Evolutionary conservation across 2,888 invertebrate species (phyloP).

Genomic region (Drosophila aldrichi): DNA sequence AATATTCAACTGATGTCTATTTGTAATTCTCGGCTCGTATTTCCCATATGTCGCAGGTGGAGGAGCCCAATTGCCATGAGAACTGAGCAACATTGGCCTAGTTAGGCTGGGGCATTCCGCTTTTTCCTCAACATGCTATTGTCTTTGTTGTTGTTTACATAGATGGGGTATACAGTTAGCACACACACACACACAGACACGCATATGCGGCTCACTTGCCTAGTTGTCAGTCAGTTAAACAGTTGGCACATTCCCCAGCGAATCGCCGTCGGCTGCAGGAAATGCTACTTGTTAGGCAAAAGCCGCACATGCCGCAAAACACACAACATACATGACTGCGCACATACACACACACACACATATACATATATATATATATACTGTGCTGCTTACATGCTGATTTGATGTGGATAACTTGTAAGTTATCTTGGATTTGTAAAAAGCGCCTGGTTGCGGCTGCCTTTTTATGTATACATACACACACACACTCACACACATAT

Average conservation of each 20-base stretch:
- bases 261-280: conserved; percentile 66
- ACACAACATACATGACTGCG: conserved; percentile 36
- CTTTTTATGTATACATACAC: conserved; percentile 8
- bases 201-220: conserved; percentile 21
- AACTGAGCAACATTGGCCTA: conserved; percentile 18
- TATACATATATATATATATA: conserved; percentile 3
- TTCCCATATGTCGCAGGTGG: conserved; percentile 17
- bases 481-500: not conserved
- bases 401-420: conserved; percentile 65
- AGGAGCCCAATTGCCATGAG: conserved; percentile 15
- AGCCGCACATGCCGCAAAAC: conserved; percentile 61
- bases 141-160: conserved; percentile 28
- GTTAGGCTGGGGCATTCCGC: not conserved
- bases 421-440: conserved; percentile 57
- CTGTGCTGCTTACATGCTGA: conserved; percentile 44
- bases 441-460: conserved; percentile 37
- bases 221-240: conserved; percentile 71
- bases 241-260: conserved; percentile 64
- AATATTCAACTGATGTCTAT: conserved; percentile 3
- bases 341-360: conserved; percentile 16
- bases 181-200: conserved; percentile 3
- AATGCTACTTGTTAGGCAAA: conserved; percentile 69
- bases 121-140: conserved; percentile 7
- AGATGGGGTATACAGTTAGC: not conserved
- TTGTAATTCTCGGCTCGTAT: conserved; percentile 17